Base-by-base conservation (phyloP, 1,140 invertebrate species). In the Wiebesia pumilae region DNA sequence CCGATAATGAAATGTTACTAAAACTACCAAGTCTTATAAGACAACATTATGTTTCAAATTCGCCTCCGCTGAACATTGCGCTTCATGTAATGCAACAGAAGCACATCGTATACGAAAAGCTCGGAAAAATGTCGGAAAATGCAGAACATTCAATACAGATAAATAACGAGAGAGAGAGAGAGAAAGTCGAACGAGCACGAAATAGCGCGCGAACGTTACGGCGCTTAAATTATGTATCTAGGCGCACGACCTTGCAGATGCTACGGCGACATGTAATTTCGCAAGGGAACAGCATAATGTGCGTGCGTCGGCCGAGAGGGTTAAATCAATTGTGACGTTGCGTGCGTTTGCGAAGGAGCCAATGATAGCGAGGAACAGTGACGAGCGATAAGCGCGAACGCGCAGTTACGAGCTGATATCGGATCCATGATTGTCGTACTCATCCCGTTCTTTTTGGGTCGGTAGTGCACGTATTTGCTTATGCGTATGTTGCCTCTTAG, bases 391-490 rank as follows among this genome's bases (percentile, higher is more conserved):
- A 38, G 38, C 30, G n/a, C 65, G n/a, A 47, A 12, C 43, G 43
- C 43, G 24, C 69, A 77, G 82, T 58, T 35, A 33, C 47, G 82
- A n/a, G 82, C 43, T 2, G 51, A 65, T 77, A 77, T 51, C 51
- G 58, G 54, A 35, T 54, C 58, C 51, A 87, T 87, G 87, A 87
- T 87, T 24, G 87, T 87, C 71, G 83, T 85, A 12, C 80, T 87
- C 35, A 81, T 87, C 62, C 87, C 87, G 69, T 87, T 85, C 38
- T 87, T 87, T 35, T 71, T 87, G 80, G 87, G 87, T 88, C 30
- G 62, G 87, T 85, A 88, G 69, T 35, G 69, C 19, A 27, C 19
- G 67, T 21, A 3, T 71, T 47, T 47, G 43, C 43, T 47, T 47
- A 47, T 47, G 43, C 43, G 43, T 47, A 47, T 47, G 12, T 47